These are phyloP conservation scores for Megalonaias nervosa DNA, from an alignment of 1,140 invertebrate species.

Conservation along the genomic window DNA sequence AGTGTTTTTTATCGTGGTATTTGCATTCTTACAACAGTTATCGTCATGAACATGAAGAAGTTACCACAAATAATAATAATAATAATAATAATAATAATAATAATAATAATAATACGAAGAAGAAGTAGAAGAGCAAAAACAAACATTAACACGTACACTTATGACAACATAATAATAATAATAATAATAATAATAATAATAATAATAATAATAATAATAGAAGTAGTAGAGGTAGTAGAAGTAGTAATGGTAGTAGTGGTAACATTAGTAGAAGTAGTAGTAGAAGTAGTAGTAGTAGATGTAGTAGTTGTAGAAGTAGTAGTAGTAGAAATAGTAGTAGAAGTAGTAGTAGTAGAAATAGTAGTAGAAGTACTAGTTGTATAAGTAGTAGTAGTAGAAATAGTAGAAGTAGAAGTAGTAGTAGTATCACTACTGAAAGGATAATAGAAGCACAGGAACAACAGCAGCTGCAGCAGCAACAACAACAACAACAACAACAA, in stretches of 20 bases:
- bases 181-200: neutral
- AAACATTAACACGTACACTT: neutral
- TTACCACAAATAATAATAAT: too few relatives aligned
- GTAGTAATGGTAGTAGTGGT: neutral
- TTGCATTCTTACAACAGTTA: too few relatives aligned
- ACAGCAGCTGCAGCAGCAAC: too few relatives aligned
- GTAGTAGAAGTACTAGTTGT: neutral
- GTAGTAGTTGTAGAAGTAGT: neutral
- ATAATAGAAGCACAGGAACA: too few relatives aligned
- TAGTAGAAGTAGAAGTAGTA: neutral
- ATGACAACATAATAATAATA: neutral
- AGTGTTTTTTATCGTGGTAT: too few relatives aligned
- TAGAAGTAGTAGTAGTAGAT: neutral
- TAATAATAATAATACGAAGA: neutral
- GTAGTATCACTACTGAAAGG: neutral
- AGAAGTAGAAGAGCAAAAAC: neutral
- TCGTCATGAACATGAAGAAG: too few relatives aligned
- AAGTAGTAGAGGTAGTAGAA: neutral
- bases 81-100: neutral
- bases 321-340: neutral
- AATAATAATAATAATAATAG: neutral
- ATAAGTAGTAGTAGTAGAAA: neutral
- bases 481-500: too few relatives aligned
- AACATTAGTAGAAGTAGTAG: slow-evolving; percentile 1
- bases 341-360: neutral